Percentiles rank a stretch among this genome's conserved stretches.
Evolutionary conservation across 2,888 invertebrate genomes (phyloP).

Genomic region (Acholoe squamosa): DNA sequence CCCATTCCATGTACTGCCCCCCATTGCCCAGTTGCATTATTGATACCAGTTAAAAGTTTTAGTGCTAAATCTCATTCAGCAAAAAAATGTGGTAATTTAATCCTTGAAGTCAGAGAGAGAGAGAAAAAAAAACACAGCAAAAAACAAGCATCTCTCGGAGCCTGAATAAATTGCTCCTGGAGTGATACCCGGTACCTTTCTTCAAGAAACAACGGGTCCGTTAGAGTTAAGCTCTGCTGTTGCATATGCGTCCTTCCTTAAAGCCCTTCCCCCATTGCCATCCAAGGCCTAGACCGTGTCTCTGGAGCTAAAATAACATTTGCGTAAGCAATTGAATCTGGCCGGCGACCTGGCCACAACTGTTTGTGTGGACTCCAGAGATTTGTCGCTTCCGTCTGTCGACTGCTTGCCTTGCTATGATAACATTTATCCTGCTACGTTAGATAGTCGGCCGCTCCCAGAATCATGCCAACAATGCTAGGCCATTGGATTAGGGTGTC

Average conservation of each 20-base stretch:
- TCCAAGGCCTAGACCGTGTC: background rate
- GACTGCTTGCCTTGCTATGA: conserved; percentile 47
- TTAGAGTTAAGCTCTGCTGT: background rate
- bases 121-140: too few relatives aligned
- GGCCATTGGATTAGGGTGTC: conserved; percentile 4
- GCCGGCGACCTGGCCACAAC: background rate
- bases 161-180: too few relatives aligned
- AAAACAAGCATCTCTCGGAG: too few relatives aligned
- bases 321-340: conserved; percentile 56
- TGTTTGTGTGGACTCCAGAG: background rate
- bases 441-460: background rate
- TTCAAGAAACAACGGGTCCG: background rate
- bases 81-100: too few relatives aligned
- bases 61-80: too few relatives aligned
- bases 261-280: background rate
- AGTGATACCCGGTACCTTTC: too few relatives aligned
- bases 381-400: conserved; percentile 16
- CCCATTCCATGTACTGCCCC: background rate
- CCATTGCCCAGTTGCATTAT: background rate
- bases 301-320: conserved; percentile 45
- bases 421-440: conserved; percentile 50
- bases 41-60: too few relatives aligned
- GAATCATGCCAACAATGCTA: conserved; percentile 45
- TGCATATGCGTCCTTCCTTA: background rate
- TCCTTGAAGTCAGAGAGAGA: too few relatives aligned